Conservation (phyloP, 2,888 invertebrate species). For the Zootermopsis nevadensis region DNA sequence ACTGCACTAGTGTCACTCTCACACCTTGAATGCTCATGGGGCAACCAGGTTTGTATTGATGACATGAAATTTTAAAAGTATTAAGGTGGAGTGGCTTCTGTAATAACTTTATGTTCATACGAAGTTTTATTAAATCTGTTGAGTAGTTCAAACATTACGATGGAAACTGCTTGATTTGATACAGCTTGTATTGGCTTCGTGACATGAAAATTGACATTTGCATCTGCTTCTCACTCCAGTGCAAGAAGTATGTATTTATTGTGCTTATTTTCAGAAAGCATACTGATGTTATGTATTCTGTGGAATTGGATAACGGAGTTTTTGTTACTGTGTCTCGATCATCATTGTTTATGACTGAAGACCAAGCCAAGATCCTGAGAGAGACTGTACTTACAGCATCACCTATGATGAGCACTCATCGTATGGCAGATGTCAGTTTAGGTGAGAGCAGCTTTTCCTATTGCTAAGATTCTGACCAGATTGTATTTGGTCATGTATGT, state of each 20-base stretch:
- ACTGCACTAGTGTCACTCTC: too few relatives aligned
- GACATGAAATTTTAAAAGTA: too few relatives aligned
- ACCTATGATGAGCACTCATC: constrained; percentile 43
- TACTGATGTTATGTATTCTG: constrained; percentile 47
- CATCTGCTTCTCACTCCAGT: neutral
- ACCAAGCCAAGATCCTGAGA: constrained; percentile 59
- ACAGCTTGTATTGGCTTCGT: too few relatives aligned
- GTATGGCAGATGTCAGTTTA: constrained; percentile 30
- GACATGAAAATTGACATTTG: too few relatives aligned
- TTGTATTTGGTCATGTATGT: neutral
- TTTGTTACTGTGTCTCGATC: constrained; percentile 67
- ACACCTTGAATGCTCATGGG: too few relatives aligned
- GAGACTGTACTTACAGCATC: constrained; percentile 57
- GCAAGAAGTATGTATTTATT: neutral
- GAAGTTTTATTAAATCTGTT: neutral
- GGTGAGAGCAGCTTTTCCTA: constrained; percentile 29
- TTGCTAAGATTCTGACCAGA: neutral
- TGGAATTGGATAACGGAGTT: constrained; percentile 59
- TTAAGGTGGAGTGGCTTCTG: neutral
- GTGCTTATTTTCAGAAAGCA: constrained; percentile 39
- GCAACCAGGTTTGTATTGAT: too few relatives aligned
- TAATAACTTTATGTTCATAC: neutral
- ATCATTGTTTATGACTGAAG: constrained; percentile 68
- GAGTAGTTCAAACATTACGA: neutral
- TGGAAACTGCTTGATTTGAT: too few relatives aligned